Evolutionary conservation across 2,113 vertebrate genomes (phyloP).

Genomic region (Sander lucioperca): DNA sequence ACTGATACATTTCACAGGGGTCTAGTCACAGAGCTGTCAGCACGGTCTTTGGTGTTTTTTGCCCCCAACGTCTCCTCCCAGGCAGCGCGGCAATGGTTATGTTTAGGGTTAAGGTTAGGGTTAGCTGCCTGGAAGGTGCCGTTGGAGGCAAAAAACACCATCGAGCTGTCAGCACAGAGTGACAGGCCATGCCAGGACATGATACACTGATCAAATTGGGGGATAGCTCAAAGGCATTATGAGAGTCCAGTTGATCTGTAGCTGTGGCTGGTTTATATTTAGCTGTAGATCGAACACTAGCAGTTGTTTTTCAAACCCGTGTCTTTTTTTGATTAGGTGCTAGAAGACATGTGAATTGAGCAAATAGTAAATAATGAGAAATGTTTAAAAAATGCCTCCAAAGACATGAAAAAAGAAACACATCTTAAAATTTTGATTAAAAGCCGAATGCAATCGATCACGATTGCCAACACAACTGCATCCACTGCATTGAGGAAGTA

Average conservation of each 20-base stretch:
- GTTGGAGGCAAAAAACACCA: no score
- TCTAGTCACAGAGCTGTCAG: constrained; percentile 74
- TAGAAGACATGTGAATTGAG: not conserved
- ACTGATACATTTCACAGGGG: constrained; percentile 67
- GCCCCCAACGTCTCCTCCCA: no score
- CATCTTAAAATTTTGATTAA: constrained; percentile 6
- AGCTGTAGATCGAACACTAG: constrained; percentile 41
- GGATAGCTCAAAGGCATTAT: constrained; percentile 66
- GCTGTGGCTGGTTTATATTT: constrained; percentile 56
- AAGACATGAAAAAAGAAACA: not conserved
- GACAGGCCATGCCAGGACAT: constrained; percentile 71
- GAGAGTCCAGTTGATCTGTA: constrained; percentile 66
- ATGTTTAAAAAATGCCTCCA: constrained; percentile 8
- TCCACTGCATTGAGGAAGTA: constrained; percentile 5
- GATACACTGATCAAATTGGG: constrained; percentile 75
- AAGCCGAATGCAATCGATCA: constrained; percentile 27
- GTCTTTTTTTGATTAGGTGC: not conserved
- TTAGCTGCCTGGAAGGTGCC: no score
- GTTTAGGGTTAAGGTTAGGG: no score
- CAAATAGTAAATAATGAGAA: not conserved
- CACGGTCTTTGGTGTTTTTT: not conserved
- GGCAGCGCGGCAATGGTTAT: no score
- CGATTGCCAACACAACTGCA: constrained; percentile 6
- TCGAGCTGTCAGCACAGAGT: constrained; percentile 71
- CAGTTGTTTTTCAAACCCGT: not conserved